Base-by-base conservation (phyloP, 2,113 vertebrate genomes). In the Chaenogobius annularis region DNA sequence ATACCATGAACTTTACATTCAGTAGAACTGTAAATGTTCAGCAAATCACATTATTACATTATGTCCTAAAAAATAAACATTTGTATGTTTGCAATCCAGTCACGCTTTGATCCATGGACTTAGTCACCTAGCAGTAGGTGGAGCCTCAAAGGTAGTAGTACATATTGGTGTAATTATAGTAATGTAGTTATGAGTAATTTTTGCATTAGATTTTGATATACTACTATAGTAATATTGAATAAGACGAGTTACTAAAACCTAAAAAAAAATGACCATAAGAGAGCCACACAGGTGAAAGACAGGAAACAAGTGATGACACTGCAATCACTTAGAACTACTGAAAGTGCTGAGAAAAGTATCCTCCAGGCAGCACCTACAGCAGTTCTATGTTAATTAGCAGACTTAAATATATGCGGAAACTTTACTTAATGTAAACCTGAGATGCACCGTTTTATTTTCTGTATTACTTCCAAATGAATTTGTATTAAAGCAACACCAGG, bases 311-410 rank as follows among this genome's bases (percentile, higher is more conserved):
- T 15, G 35, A 40, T 63, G 61, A 63, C 61, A 43, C 19, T 19
- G 61, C 10, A 9, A n/a, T 63, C 31, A 63, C 31, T 43, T 20
- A 10, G 35, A 63, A 10, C 8, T 19, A 63, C 15, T 40, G 31
- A 63, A 63, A 63, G 26, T 62, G 31, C 13, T 8, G 59, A 37
- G 31, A 40, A 59, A 63, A 43, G 35, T 11, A 43, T 12, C 5
- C 61, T 63, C 17, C 61, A 63, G 61, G 61, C 61, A 40, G 61
- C 61, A n/a, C 61, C 61, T 63, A 63, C 61, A 63, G 37, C 61
- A 63, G 13, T 40, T 63, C 35, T 63, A n/a, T 43, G 35, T n/a
- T 63, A 63, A 63, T 63, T 35, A 62, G 31, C 31, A 62, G 59
- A 37, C 59, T 37, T 35, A 62, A 17, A 62, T 37, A 63, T 63